Evolutionary conservation across 2,113 vertebrate genomes (phyloP), one percentile per base, ranked within the genome.

Genomic region (Oxyura jamaicensis): DNA sequence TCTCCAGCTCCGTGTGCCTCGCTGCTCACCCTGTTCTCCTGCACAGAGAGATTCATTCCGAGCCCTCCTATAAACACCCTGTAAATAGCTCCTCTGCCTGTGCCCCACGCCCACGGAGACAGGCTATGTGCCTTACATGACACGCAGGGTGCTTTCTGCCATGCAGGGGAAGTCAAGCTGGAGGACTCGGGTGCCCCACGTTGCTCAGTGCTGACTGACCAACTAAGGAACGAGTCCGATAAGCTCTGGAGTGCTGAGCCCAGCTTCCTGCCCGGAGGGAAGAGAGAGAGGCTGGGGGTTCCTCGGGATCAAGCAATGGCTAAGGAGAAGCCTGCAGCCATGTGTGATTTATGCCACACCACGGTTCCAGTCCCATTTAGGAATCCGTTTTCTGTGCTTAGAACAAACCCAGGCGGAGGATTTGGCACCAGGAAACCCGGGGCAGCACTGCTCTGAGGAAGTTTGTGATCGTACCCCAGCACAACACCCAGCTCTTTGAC

Each of bases 401-500:
- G 72, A 55, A 58, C 50, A 33, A 86, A 59, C 67, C 50, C 73
- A 22, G 73, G 72, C 0, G 0, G 63, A 48, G 44, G 52, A 17
- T 15, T 11, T 39, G 65, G 46, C 80, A 56, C 18, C 35, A 20
- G 68, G 50, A 77, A 35, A 36, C 33, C 44, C 72, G 0, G 33
- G 53, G 60, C 58, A 76, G 84, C 48, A 6, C 48, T 13, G 73
- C 72, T 26, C 3, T 11, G 55, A 71, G 36, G 41, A 10, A 63
- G 44, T 25, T 13, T 41, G 95, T 31, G 76, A 79, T 44, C 99
- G 93, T 98, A 99, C 99, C 99, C 99, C 71, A 99, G 98, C 83
- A 99, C 99, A 96, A 99, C 96, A 87, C 99, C 99, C 83, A 99
- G 97, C 94, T 99, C 99, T 96, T 99, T 99, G 77, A 99, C 99